Evolutionary conservation across 2,113 vertebrate species (phyloP), one percentile per base, ranked within the genome.

Genomic region (Perognathus longimembris): DNA sequence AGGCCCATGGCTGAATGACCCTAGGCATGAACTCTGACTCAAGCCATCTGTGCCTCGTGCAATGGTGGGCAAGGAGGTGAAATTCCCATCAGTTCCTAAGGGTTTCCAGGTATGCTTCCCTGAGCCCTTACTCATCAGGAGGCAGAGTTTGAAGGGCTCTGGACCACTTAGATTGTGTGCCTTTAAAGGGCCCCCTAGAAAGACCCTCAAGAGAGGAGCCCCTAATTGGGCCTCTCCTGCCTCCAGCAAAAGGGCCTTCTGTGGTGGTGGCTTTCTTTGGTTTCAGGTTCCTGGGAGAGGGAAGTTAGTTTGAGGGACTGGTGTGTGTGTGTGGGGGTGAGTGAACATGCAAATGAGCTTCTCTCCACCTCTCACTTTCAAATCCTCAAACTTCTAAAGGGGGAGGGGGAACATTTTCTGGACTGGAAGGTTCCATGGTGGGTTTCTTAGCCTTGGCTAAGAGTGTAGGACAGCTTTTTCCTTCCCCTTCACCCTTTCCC

Each of bases 291-390:
- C 94, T 93, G 93, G 95, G 96, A 96, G 93, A 95, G 79, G 78
- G 88, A 89, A 94, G 95, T 96, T 96, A 96, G 96, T 96, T 96
- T 96, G 92, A 96, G 92, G 92, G 94, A 90, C 88, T 34, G 54
- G 45, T 8, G 45, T 8, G 45, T 8, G 45, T 8, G 45, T 38
- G 90, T 88, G 96, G 92, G 95, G 96, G 92, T 87, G 69, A 95
- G 92, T 36, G 76, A 96, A 69, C 90, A 96, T 96, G 96, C 94
- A 96, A 95, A 95, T 90, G 71, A 90, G 75, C 69, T 30, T 78
- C 78, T 95, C 94, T 90, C 94, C 92, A 86, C 92, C 96, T 95
- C 92, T 96, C 92, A 95, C 94, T 96, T 97, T 97, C 96, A 96
- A 96, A 96, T 97, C 95, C 96, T 94, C 93, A 95, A 95, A 94